Base-by-base conservation (phyloP, 2,797 vertebrate species). In the Avahi laniger region DNA sequence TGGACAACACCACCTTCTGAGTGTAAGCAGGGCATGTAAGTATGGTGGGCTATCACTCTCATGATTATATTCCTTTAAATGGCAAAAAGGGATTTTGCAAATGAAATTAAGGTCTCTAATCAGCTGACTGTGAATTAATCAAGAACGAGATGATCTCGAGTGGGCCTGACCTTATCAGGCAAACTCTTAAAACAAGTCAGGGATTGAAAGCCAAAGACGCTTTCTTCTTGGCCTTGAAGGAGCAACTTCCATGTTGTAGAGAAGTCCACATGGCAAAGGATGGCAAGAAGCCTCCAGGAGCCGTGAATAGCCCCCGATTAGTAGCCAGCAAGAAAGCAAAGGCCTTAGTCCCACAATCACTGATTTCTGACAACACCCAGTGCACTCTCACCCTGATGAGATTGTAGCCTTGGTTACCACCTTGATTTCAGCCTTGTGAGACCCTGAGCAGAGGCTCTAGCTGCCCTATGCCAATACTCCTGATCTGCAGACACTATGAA, bases 221-320 rank as follows among this genome's bases (percentile, higher is more conserved):
- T 73, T 18, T 84, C 46, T 59, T 82, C 0, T 81, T 80, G 11
- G 24, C 15, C 69, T 48, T 73, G 4, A 73, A 75, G 18, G 13
- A 41, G 15, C 28, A 50, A 57, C 10, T 38, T 24, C 78, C 8
- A 33, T 26, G 13, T 17, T 83, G 3, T 46, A 3, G 41, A 59
- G 2, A 48, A 7, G 15, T 6, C 20, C 24, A 20, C 0, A 0
- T 3, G n/a, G 17, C 14, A 78, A n/a, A 67, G 54, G 48, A 48
- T 18, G 4, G n/a, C 43, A 65, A 20, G 67, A 70, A 76, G 35
- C 4, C 13, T 78, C 41, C 41, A 26, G 4, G 35, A 72, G 17
- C 61, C 14, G 12, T 7, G 67, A 43, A 30, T n/a, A 52, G 43
- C 22, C 30, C 18, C 24, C n/a, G 8, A 54, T 0, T 24, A 78